Base-by-base conservation (phyloP, 2,113 vertebrate genomes). In the Sceloporus tristichus region DNA sequence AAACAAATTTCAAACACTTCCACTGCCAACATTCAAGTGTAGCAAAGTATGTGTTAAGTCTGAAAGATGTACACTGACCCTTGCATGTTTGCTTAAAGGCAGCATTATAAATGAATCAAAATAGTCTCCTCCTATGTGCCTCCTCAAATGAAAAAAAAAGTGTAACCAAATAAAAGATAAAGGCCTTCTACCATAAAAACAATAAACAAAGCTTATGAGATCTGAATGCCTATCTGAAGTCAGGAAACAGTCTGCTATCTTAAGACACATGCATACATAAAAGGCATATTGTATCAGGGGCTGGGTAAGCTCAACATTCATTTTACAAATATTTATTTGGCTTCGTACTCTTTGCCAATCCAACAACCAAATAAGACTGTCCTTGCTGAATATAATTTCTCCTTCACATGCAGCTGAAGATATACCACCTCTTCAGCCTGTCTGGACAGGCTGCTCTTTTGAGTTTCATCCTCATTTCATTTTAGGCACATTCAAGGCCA, bases 351-450 rank as follows among this genome's bases (percentile, higher is more conserved):
- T 83, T 5, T 23, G 62, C 23, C 11, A 83, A 84, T 25, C 0
- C 4, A 40, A 83, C 80, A 79, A 75, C 71, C 3, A 84, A 42
- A 75, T 84, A 82, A 91, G 90, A 83, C 42, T 82, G 88, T 25
- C 1, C 18, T 70, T 92, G 85, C 87, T 82, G 90, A 91, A 91
- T 87, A 89, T 89, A 92, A 92, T 91, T 91, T 70, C 89, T 42
- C 92, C 87, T 90, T 79, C 82, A 88, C 53, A 19, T 9, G 13
- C n/a, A 10, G 29, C 14, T 34, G 3, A 62, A 62, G 59, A 16
- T 62, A 74, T 88, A 11, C 27, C 38, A 27, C 42, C 0, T 34
- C 59, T 16, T 53, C 80, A 85, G 74, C 10, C 19, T 59, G 84
- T 89, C 68, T 70, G 83, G 73, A 78, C 0, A 54, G 74, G 70